Evolutionary conservation across 1,140 invertebrate species (phyloP).

Genomic region (Calephelis nemesis): DNA sequence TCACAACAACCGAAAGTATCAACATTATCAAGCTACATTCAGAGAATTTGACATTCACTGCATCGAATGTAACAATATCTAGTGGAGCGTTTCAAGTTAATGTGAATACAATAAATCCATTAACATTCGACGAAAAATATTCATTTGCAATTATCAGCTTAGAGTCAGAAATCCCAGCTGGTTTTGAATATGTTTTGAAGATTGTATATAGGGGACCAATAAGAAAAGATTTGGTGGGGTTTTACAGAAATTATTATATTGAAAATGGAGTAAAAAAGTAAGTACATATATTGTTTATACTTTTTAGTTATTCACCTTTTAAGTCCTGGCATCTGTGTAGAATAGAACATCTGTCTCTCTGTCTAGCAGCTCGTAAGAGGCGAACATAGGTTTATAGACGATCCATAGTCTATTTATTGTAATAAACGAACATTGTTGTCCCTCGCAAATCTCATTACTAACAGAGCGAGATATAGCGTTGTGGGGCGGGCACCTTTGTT

Average conservation of each 20-base stretch:
- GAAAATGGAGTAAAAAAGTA: slow-evolving; percentile 71
- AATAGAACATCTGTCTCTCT: too few relatives aligned
- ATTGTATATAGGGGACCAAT: slow-evolving; percentile 79
- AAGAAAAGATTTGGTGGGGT: slow-evolving; percentile 84
- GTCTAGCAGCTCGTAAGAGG: too few relatives aligned
- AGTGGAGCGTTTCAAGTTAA: slow-evolving; percentile 40
- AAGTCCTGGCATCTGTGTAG: too few relatives aligned
- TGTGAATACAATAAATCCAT: slow-evolving; percentile 36
- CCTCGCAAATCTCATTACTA: too few relatives aligned
- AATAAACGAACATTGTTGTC: too few relatives aligned
- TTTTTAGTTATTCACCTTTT: too few relatives aligned
- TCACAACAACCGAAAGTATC: slow-evolving; percentile 48
- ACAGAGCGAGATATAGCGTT: too few relatives aligned
- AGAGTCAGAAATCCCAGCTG: slow-evolving; percentile 40
- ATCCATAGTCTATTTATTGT: too few relatives aligned
- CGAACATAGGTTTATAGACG: too few relatives aligned
- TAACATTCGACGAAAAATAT: slow-evolving; percentile 57
- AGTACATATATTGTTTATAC: slow-evolving; percentile 37
- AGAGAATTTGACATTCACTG: slow-evolving; percentile 77
- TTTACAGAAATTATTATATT: slow-evolving; percentile 89
- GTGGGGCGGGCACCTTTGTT: too few relatives aligned
- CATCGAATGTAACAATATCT: slow-evolving; percentile 57
- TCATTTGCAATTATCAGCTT: slow-evolving; percentile 64
- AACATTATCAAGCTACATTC: slow-evolving; percentile 82
- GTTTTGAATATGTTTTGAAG: slow-evolving; percentile 60